phyloP scores from a whole-genome alignment of 2,888 invertebrate genomes.

The Cryptosula pallasiana region DNA sequence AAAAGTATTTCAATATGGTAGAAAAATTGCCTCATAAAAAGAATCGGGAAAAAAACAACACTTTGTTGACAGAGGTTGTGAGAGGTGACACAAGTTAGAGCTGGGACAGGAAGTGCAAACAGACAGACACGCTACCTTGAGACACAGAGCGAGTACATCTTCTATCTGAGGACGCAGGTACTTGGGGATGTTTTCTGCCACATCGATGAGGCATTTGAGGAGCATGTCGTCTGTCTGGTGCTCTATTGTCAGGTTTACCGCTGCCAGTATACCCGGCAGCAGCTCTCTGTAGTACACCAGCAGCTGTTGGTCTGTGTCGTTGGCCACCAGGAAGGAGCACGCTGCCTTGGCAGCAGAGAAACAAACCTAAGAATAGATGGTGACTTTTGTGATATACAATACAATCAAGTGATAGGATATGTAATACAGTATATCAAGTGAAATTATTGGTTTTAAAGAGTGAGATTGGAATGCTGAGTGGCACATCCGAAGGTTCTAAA shows the following conservation, averaged over 20 bases:
- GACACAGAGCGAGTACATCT: conserved; percentile 77
- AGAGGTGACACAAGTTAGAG: too few species aligned
- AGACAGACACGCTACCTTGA: conserved; percentile 62
- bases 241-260: conserved; percentile 74
- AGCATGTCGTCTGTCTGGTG: conserved; percentile 79
- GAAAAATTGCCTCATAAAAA: too few species aligned
- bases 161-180: conserved; percentile 81
- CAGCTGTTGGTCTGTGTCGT: conserved; percentile 87
- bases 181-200: conserved; percentile 89
- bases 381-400: too few species aligned
- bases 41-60: too few species aligned
- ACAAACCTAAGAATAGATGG: conserved; percentile 48
- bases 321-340: conserved; percentile 74
- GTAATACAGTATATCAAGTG: too few species aligned
- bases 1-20: too few species aligned
- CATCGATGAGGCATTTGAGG: conserved; percentile 85
- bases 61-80: too few species aligned
- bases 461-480: too few species aligned
- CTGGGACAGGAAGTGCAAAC: too few species aligned
- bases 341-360: conserved; percentile 59
- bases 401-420: too few species aligned
- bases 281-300: conserved; percentile 83
- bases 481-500: too few species aligned
- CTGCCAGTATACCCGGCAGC: conserved; percentile 63
- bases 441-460: too few species aligned